These are phyloP conservation scores for Drosophila flavopinicola DNA, from an alignment of 2,888 invertebrate species.

Conservation along the genomic window DNA sequence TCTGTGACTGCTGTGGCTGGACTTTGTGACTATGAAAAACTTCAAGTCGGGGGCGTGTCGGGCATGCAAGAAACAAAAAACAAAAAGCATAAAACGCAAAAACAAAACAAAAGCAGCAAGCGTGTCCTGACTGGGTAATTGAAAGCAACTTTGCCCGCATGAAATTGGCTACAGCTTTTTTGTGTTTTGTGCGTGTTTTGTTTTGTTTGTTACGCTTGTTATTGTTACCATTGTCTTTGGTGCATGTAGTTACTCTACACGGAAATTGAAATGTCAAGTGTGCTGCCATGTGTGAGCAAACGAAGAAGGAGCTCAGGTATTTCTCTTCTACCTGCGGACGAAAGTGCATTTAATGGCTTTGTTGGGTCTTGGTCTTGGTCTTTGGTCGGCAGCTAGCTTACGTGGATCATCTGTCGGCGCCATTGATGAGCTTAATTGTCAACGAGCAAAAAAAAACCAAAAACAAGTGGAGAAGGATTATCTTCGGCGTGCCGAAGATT, in stretches of 20 bases:
- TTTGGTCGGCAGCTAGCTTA: constrained; percentile 28
- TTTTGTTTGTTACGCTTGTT: constrained; percentile 23
- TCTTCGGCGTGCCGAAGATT: no score
- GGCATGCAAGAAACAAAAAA: constrained; percentile 62
- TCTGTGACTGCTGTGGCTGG: constrained; percentile 45
- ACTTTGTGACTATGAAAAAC: constrained; percentile 37
- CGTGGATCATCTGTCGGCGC: constrained; percentile 40
- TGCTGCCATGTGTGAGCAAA: constrained; percentile 49
- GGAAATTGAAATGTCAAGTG: constrained; percentile 75
- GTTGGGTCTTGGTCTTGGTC: not conserved
- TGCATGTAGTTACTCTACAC: constrained; percentile 49
- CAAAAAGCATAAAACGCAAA: constrained; percentile 44
- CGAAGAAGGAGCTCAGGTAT: constrained; percentile 8
- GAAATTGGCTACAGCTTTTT: constrained; percentile 61
- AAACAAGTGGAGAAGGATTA: no score
- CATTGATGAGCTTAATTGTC: constrained; percentile 63
- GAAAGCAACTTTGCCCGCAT: constrained; percentile 77
- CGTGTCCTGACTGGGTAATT: constrained; percentile 78
- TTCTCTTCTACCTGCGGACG: not conserved
- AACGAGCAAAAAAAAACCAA: constrained; percentile 13
- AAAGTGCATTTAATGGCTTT: constrained; percentile 53
- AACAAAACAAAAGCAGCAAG: constrained; percentile 58
- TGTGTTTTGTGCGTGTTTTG: constrained; percentile 16
- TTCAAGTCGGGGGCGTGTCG: constrained; percentile 46
- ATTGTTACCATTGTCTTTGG: constrained; percentile 34